Evolutionary conservation across 2,888 invertebrate species (phyloP).

Genomic region (Hylaea fasciaria): DNA sequence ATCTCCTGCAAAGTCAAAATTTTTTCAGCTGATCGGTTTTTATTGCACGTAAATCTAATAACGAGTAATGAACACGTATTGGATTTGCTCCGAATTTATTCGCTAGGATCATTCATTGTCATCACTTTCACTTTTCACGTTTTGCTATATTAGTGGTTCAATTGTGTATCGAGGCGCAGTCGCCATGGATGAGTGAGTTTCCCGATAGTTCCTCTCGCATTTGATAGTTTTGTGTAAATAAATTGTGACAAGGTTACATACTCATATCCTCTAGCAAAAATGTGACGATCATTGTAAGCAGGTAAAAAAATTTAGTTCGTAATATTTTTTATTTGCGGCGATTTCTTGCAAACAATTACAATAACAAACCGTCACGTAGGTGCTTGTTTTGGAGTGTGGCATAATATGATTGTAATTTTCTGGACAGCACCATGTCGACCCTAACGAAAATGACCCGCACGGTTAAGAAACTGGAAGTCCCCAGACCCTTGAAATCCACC

Average conservation of each 20-base stretch:
- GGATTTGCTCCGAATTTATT: constrained; percentile 83
- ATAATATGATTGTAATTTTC: constrained; percentile 24
- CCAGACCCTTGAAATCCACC: constrained; percentile 88
- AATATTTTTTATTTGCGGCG: constrained; percentile 32
- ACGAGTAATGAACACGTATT: constrained; percentile 85
- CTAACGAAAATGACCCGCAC: constrained; percentile 88
- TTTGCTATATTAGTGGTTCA: constrained; percentile 74
- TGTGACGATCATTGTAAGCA: constrained; percentile 57
- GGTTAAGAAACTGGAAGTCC: constrained; percentile 90
- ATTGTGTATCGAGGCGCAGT: constrained; percentile 70
- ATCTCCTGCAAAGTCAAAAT: constrained; percentile 80
- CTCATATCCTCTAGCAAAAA: constrained; percentile 66
- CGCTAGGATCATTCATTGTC: constrained; percentile 83
- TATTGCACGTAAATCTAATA: constrained; percentile 75
- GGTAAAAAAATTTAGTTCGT: constrained; percentile 42
- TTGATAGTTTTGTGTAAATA: constrained; percentile 65
- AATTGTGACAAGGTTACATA: constrained; percentile 76
- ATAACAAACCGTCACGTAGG: constrained; percentile 13
- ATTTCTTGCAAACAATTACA: constrained; percentile 29
- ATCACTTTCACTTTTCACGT: constrained; percentile 84
- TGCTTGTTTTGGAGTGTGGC: not conserved
- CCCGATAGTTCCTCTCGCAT: constrained; percentile 60
- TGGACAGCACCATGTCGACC: constrained; percentile 83
- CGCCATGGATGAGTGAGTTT: constrained; percentile 84
- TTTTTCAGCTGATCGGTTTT: constrained; percentile 77